Percentiles rank a stretch among this genome's conserved stretches.
Conservation (phyloP, 2,797 vertebrate genomes). For the Mergus octosetaceus region DNA sequence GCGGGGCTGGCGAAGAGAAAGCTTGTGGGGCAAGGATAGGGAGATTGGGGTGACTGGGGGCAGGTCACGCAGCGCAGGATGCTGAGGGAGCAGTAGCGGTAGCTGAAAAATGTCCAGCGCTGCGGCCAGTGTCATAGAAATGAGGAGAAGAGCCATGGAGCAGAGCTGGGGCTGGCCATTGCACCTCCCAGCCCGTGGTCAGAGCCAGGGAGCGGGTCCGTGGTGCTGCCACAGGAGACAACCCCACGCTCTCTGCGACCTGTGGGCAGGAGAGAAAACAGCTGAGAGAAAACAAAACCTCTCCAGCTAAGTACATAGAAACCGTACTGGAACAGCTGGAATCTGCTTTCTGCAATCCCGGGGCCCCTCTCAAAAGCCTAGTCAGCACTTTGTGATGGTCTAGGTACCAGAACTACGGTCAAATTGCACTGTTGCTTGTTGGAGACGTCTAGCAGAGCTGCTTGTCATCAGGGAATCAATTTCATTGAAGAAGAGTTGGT, state of each 20-base stretch:
- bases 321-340: not conserved
- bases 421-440: not conserved
- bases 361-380: constrained; percentile 43
- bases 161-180: not conserved
- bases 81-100: not conserved
- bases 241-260: rapidly evolving
- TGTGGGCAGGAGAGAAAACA: not conserved
- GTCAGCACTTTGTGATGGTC: constrained; percentile 5
- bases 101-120: not conserved
- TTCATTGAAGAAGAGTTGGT: not conserved
- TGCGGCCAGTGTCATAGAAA: not conserved
- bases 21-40: not conserved
- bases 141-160: not conserved
- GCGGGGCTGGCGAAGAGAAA: not conserved
- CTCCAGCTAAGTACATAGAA: not conserved
- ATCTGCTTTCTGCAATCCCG: not conserved
- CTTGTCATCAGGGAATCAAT: not conserved
- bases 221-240: rapidly evolving
- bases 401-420: not conserved
- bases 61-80: not conserved
- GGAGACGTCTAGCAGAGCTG: not conserved
- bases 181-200: not conserved
- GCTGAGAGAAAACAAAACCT: not conserved
- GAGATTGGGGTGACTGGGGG: not conserved
- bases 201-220: rapidly evolving